A percentile compares a stretch with the other conserved stretches of the same genome.
phyloP scores from a whole-genome alignment of 2,797 vertebrate genomes.

The Liasis olivaceus region DNA sequence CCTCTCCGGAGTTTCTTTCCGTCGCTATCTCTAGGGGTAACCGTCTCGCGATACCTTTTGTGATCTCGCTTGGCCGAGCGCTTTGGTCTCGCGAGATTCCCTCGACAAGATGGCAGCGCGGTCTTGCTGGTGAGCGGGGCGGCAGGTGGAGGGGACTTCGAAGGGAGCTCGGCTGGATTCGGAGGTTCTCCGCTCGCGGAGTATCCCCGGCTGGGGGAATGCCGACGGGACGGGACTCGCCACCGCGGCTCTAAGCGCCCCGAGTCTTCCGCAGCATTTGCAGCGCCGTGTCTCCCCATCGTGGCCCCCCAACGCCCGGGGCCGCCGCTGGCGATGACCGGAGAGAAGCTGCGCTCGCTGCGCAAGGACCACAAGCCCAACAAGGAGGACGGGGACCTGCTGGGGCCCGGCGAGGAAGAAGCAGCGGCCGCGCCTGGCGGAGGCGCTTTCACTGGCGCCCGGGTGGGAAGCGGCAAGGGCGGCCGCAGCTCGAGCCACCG shows the following conservation, averaged over 20 bases:
- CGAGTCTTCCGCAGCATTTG: slow-evolving; percentile 36
- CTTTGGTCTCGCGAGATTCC: slow-evolving; percentile 75
- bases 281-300: slow-evolving; percentile 35
- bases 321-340: slow-evolving; percentile 84
- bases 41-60: slow-evolving; percentile 61
- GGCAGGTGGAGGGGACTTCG: slow-evolving; percentile 46
- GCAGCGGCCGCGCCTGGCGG: slow-evolving; percentile 85
- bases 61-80: not conserved
- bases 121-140: slow-evolving; percentile 42
- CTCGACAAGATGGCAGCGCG: slow-evolving; percentile 73
- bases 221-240: slow-evolving; percentile 47
- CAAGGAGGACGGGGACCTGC: slow-evolving; percentile 89
- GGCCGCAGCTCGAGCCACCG: slow-evolving; percentile 73
- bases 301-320: slow-evolving; percentile 31
- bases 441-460: slow-evolving; percentile 76
- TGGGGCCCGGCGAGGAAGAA: slow-evolving; percentile 89
- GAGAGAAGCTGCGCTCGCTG: slow-evolving; percentile 95
- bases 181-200: slow-evolving; percentile 13
- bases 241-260: slow-evolving; percentile 56
- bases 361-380: slow-evolving; percentile 90
- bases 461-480: slow-evolving; percentile 77
- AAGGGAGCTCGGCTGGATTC: slow-evolving; percentile 21
- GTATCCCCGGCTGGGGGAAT: slow-evolving; percentile 25
- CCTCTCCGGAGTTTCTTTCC: too few relatives aligned
- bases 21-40: not conserved